Evolutionary conservation across 2,888 invertebrate genomes (phyloP), one percentile per base, ranked within the genome.

Genomic region (Acleris literana): DNA sequence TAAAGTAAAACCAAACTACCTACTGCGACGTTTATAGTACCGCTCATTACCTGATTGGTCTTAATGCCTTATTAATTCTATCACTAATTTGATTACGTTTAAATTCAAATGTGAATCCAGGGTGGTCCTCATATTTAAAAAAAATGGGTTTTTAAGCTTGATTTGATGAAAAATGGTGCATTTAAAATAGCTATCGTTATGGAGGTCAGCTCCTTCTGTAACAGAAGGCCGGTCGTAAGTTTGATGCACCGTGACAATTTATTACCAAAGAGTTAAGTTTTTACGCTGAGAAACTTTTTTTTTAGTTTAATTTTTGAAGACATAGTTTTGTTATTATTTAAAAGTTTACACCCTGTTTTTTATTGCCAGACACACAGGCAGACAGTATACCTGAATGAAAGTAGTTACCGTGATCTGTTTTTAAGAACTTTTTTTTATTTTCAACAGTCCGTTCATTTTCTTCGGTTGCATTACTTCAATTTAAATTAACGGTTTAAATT

Each of bases 161-260:
- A 72, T 75, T 76, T 76, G 51, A 70, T 71, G 73, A 74, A 70
- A 70, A 82, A 86, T 84, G 81, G 74, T 76, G 77, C 85, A 78
- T 86, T 76, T 63, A 81, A 83, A 87, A 87, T 86, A 63, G 79
- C 74, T 76, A 77, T 80, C 81, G 80, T 87, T 84, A 81, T 73
- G 64, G 71, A 75, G 76, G 76, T 77, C 74, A 76, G 71, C 70
- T 69, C 78, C 81, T 83, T 82, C 83, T 80, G 80, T 78, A 76
- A 84, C 86, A 82, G 87, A 84, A 86, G 86, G 80, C 82, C 71
- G 72, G 69, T 76, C 72, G 71, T 86, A 81, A 83, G 76, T 76
- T 68, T 81, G 79, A 85, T 84, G 74, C 69, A 76, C 79, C 86
- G 83, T 87, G 85, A 85, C 82, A 86, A 87, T 87, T 87, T 87